A percentile compares a stretch with the other conserved stretches of the same genome.
Conservation (phyloP, 2,113 vertebrate species). For the Amblyornis subalaris region DNA sequence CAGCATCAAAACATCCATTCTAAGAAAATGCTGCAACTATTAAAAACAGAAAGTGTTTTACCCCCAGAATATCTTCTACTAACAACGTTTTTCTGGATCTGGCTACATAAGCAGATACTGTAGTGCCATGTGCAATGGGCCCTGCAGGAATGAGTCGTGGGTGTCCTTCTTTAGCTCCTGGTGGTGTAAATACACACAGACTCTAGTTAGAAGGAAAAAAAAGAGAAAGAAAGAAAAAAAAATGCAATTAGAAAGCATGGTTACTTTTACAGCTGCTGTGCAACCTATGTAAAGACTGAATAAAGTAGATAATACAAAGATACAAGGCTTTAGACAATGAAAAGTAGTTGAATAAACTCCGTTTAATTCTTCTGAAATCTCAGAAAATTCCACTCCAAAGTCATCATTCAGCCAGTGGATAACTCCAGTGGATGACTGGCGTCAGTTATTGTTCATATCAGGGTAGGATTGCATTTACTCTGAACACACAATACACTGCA, state of each 20-base stretch:
- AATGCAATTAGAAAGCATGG: background rate
- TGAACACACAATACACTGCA: background rate
- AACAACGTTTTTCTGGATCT: slow-evolving; percentile 92
- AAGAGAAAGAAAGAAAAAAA: background rate
- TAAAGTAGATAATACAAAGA: background rate
- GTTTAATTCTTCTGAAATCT: background rate
- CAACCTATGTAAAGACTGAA: background rate
- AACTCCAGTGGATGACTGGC: background rate
- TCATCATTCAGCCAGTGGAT: background rate
- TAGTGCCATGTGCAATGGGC: slow-evolving; percentile 89
- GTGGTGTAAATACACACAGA: slow-evolving; percentile 92
- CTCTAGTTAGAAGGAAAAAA: slow-evolving; percentile 74
- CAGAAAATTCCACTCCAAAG: background rate
- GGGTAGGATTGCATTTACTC: background rate
- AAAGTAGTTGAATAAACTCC: background rate
- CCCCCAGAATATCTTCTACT: slow-evolving; percentile 93
- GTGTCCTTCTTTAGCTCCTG: slow-evolving; percentile 87
- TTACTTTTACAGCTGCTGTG: background rate
- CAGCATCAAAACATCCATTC: background rate
- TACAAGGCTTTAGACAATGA: background rate
- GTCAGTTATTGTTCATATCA: background rate
- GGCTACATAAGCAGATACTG: slow-evolving; percentile 94
- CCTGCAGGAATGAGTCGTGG: slow-evolving; percentile 87
- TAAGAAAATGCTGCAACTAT: background rate
- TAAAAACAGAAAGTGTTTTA: slow-evolving; percentile 56